Conservation (phyloP, 2,888 invertebrate genomes). For the Philhelius pedissequus region DNA sequence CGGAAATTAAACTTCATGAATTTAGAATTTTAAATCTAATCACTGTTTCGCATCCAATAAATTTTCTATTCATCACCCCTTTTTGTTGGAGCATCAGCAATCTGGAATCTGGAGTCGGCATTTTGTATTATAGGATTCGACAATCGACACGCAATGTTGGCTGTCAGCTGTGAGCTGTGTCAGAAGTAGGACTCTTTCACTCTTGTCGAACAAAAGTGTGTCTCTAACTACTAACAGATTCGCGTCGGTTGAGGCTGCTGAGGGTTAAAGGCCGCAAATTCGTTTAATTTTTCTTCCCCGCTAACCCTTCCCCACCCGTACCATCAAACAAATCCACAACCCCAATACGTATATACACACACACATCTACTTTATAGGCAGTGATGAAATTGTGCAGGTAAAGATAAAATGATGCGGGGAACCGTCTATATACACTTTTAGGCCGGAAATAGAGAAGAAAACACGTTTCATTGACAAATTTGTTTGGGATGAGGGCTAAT, state of each 20-base stretch:
- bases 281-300: conserved; percentile 18
- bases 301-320: too few species aligned
- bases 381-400: conserved; percentile 29
- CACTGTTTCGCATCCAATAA: conserved; percentile 47
- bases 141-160: not conserved
- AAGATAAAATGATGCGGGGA: not conserved
- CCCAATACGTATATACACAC: too few species aligned
- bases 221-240: not conserved
- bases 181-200: not conserved
- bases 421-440: not conserved
- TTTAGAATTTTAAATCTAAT: conserved; percentile 58
- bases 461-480: conserved; percentile 56
- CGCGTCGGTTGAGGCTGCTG: not conserved
- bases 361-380: not conserved
- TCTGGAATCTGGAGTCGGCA: not conserved
- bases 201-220: not conserved
- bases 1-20: conserved; percentile 60
- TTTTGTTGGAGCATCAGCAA: not conserved
- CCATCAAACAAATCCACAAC: too few species aligned
- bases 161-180: not conserved
- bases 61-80: conserved; percentile 41
- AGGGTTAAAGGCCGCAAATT: conserved; percentile 37
- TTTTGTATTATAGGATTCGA: conserved; percentile 1
- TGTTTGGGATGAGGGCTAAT: conserved; percentile 15
- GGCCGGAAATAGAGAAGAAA: conserved; percentile 25